Base-by-base conservation (phyloP, 2,113 vertebrate genomes). In the Lagenorhynchus albirostris region DNA sequence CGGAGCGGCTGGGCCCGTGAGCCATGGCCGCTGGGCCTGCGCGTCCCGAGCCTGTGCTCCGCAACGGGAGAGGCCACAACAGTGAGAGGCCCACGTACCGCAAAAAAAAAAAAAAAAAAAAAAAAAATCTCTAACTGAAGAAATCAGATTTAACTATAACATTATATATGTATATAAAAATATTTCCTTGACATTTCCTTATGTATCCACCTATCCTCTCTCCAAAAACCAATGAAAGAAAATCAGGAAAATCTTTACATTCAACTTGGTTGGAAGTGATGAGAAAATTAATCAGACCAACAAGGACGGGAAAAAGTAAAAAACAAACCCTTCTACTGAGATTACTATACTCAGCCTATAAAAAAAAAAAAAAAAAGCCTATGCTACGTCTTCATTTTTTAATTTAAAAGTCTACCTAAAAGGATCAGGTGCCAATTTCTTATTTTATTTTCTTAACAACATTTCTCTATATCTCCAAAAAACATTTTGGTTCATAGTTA, bases 211-310 rank as follows among this genome's bases (percentile, higher is more conserved):
- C 11, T 5, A 77, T 17, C 5, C 13, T 73, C 5, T 11, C 10
- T 63, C 65, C 65, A 93, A 87, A 89, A 88, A 65, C 10, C 55
- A 80, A 31, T 84, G 21, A 90, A 77, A 92, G 67, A 67, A 91
- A 93, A 84, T 44, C 4, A 89, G 44, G 58, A 67, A 95, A 87
- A 92, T 86, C 33, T 94, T 88, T 20, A 87, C 36, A 83, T 87
- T 44, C 38, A 84, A 91, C 8, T 29, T 84, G 50, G 25, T 23
- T 38, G 9, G 36, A 58, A 80, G 33, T 55, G 21, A 84, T 73
- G 25, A 80, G 60, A 79, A 96, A 93, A 81, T 21, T 76, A n/a
- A 90, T 63, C 44, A 79, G 79, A 44, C 14, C 41, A 82, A 85
- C 12, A 76, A 91, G n/a, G 41, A 81, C 10, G 21, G 38, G 36